These are phyloP conservation scores for Thinocorus orbignyianus DNA, from an alignment of 2,113 vertebrate genomes.

Conservation along the genomic window DNA sequence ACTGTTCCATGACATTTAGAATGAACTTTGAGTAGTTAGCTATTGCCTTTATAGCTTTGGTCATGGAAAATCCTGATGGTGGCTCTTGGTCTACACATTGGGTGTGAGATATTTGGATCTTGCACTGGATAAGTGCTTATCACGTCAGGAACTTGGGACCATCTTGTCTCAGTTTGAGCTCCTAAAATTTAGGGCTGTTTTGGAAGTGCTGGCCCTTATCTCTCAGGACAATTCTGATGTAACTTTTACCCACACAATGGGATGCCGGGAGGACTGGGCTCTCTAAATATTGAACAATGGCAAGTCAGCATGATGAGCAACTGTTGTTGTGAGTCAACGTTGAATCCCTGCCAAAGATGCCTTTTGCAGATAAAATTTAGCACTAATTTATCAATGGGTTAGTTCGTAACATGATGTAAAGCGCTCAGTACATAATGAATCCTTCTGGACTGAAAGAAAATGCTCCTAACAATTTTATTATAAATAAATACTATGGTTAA, in stretches of 20 bases:
- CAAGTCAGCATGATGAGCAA: not conserved
- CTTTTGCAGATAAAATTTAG: conserved; percentile 49
- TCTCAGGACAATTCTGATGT: not conserved
- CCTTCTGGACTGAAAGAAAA: not conserved
- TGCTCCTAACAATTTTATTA: not conserved
- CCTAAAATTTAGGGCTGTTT: not conserved
- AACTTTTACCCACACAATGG: not conserved
- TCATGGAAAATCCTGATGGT: not conserved
- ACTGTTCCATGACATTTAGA: not conserved
- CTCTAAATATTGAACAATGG: not conserved
- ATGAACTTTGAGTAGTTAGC: not conserved
- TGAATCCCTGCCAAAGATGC: conserved; percentile 37
- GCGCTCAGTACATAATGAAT: conserved; percentile 10
- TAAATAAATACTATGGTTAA: conserved; percentile 1
- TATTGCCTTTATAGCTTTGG: not conserved
- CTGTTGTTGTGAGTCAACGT: conserved; percentile 4
- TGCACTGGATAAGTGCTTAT: not conserved
- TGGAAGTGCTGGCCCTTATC: not conserved
- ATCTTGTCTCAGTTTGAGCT: not conserved
- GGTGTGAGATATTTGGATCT: not conserved
- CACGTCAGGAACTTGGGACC: not conserved
- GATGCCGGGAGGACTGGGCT: not conserved
- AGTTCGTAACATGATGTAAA: conserved; percentile 16
- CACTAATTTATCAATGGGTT: conserved; percentile 31
- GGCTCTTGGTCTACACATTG: not conserved